These are phyloP conservation scores for Penaeus monodon DNA, from an alignment of 2,888 invertebrate genomes.

Conservation along the genomic window DNA sequence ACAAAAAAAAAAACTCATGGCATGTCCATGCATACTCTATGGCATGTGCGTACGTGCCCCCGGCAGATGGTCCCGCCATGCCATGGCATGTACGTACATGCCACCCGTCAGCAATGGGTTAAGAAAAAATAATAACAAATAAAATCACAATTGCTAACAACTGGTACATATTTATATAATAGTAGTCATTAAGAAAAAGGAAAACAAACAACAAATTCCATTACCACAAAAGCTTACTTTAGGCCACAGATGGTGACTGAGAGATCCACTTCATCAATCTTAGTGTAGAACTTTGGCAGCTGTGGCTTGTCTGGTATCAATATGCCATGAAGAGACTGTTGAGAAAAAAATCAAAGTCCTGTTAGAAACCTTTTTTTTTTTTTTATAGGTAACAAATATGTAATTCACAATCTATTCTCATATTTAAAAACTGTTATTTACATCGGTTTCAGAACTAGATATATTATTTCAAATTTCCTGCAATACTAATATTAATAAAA, in stretches of 20 bases:
- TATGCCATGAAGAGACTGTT: constrained; percentile 73
- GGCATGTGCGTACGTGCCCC: too few relatives aligned
- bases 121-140: too few relatives aligned
- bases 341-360: constrained; percentile 61
- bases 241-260: constrained; percentile 75
- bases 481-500: neutral
- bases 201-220: neutral
- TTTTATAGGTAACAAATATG: neutral
- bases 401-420: neutral
- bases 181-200: neutral
- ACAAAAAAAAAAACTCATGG: too few relatives aligned
- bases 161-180: too few relatives aligned
- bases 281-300: constrained; percentile 91
- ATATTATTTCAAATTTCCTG: neutral
- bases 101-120: too few relatives aligned
- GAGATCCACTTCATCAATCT: constrained; percentile 93
- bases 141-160: too few relatives aligned
- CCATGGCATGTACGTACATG: too few relatives aligned
- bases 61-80: too few relatives aligned
- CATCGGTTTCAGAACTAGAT: too few relatives aligned
- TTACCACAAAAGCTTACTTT: constrained; percentile 35
- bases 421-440: too few relatives aligned
- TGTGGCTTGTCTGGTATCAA: constrained; percentile 78
- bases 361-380: neutral
- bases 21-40: too few relatives aligned